Evolutionary conservation across 2,113 vertebrate genomes (phyloP).

Genomic region (Helogale parvula): DNA sequence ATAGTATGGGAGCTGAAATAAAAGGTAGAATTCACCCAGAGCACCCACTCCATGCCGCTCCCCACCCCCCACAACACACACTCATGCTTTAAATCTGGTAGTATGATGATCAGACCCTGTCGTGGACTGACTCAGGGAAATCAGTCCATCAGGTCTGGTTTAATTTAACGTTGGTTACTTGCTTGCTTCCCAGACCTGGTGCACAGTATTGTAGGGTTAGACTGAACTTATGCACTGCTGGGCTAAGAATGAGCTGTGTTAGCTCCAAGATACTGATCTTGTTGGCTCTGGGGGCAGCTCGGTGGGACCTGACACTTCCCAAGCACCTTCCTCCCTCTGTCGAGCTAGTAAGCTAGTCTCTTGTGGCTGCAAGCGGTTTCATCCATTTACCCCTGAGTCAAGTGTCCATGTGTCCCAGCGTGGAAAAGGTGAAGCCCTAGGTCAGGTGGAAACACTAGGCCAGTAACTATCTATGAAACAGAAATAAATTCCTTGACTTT

Average conservation of each 20-base stretch:
- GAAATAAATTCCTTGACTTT: background rate
- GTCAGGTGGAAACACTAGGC: background rate
- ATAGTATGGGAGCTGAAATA: background rate
- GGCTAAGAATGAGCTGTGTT: background rate
- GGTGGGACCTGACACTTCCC: background rate
- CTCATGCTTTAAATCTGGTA: background rate
- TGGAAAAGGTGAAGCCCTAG: background rate
- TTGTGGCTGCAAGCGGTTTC: background rate
- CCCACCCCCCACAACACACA: rapidly evolving
- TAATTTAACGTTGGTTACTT: background rate
- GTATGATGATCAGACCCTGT: background rate
- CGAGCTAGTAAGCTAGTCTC: no score
- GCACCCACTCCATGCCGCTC: background rate
- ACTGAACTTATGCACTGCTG: background rate
- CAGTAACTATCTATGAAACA: background rate
- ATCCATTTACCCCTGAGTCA: background rate
- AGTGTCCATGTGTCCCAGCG: background rate
- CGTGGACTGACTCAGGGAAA: background rate
- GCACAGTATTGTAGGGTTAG: background rate
- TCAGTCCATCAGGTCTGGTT: background rate
- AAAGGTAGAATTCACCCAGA: background rate
- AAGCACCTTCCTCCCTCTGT: background rate
- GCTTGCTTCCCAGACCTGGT: background rate
- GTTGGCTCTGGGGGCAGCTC: background rate
- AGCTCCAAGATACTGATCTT: background rate